Conservation (phyloP, 1,140 invertebrate species). For the Nephila pilipes region DNA sequence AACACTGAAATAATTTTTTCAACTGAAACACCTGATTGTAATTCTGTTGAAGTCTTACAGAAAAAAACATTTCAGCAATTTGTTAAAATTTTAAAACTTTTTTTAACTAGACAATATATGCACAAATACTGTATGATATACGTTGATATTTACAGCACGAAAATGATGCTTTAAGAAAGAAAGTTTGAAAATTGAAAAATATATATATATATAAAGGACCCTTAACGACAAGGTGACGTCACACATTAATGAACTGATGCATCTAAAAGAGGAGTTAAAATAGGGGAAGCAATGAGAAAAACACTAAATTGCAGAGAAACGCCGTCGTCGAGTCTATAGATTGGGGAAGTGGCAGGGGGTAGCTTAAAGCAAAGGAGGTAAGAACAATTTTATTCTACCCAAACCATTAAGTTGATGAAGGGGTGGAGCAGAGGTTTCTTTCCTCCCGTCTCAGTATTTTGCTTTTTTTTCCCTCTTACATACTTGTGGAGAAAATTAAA, state of each 20-base stretch:
- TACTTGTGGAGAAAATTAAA: conserved; percentile 38
- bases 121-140: no score
- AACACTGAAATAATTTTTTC: no score
- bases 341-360: neutral
- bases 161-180: neutral
- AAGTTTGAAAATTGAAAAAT: neutral
- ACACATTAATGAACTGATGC: conserved; percentile 31
- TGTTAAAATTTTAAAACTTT: no score
- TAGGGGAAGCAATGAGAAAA: conserved; percentile 9
- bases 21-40: no score
- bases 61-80: no score
- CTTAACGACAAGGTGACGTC: conserved; percentile 16
- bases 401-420: conserved; percentile 38
- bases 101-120: no score
- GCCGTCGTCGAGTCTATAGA: neutral
- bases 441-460: conserved; percentile 17
- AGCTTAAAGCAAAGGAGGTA: conserved; percentile 18
- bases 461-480: neutral
- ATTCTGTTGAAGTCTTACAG: no score
- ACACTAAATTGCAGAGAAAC: conserved; percentile 7
- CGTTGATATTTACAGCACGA: neutral
- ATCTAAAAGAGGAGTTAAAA: conserved; percentile 14
- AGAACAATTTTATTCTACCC: conserved; percentile 34
- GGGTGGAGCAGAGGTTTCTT: conserved; percentile 27
- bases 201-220: no score